Conservation (phyloP, 2,797 vertebrate genomes). For the Staurois parvus region DNA sequence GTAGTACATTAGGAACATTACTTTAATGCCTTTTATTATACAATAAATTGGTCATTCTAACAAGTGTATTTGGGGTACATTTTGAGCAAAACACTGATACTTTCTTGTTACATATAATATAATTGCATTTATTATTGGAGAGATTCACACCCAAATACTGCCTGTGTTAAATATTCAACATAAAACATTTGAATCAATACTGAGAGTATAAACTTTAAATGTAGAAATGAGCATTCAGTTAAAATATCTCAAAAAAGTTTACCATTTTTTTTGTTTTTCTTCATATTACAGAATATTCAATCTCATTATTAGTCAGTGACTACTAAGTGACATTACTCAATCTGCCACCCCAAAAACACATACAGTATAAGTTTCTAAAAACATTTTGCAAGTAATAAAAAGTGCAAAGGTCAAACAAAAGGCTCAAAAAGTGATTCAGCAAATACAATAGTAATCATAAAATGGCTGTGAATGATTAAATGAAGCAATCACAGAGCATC, state of each 20-base stretch:
- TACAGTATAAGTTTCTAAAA: not conserved
- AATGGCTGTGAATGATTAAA: conserved; percentile 12
- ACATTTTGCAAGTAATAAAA: conserved; percentile 25
- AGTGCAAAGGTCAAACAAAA: conserved; percentile 25
- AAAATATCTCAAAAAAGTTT: not conserved
- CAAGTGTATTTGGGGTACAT: not conserved
- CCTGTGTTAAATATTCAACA: not conserved
- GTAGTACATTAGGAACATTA: not conserved
- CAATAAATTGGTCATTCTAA: not conserved
- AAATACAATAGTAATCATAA: conserved; percentile 22
- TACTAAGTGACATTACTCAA: not conserved
- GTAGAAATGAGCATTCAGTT: not conserved
- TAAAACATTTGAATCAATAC: not conserved
- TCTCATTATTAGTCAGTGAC: not conserved
- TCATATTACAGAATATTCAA: not conserved
- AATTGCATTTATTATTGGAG: too few relatives aligned
- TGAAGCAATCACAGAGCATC: conserved; percentile 23
- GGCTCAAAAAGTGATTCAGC: not conserved
- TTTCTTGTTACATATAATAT: too few relatives aligned
- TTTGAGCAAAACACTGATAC: not conserved
- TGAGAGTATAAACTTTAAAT: not conserved
- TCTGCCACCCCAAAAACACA: not conserved
- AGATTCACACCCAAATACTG: not conserved
- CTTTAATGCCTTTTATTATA: not conserved
- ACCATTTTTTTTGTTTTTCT: not conserved